These are phyloP conservation scores for Axis porcinus DNA, from an alignment of 2,113 vertebrate genomes.

Conservation along the genomic window DNA sequence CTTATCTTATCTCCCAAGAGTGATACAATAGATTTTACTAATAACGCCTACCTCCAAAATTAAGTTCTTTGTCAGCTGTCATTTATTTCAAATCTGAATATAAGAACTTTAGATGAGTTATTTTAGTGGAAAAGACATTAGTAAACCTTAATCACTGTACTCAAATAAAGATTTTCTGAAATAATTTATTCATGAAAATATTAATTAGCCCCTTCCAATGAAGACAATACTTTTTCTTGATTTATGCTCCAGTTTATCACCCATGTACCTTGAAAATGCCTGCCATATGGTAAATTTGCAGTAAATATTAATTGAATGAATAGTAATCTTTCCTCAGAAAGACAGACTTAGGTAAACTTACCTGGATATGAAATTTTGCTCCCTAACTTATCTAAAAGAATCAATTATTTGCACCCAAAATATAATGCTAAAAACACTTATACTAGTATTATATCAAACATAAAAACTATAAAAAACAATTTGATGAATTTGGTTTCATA, in stretches of 20 bases:
- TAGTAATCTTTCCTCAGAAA: neutral
- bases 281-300: neutral
- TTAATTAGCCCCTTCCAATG: neutral
- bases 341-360: neutral
- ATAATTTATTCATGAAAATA: neutral
- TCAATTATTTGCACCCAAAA: neutral
- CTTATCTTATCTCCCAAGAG: neutral
- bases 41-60: neutral
- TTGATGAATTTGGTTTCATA: neutral
- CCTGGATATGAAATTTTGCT: neutral
- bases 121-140: neutral
- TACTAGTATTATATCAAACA: neutral
- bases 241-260: neutral
- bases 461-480: neutral
- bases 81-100: neutral
- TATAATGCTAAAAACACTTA: neutral
- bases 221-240: neutral
- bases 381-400: neutral
- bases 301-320: neutral
- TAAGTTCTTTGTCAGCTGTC: neutral
- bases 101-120: neutral
- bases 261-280: neutral
- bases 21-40: neutral
- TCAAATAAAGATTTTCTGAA: conserved; percentile 12
- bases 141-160: neutral